Evolutionary conservation across 2,888 invertebrate genomes (phyloP).

Genomic region (Pseudoips prasinana): DNA sequence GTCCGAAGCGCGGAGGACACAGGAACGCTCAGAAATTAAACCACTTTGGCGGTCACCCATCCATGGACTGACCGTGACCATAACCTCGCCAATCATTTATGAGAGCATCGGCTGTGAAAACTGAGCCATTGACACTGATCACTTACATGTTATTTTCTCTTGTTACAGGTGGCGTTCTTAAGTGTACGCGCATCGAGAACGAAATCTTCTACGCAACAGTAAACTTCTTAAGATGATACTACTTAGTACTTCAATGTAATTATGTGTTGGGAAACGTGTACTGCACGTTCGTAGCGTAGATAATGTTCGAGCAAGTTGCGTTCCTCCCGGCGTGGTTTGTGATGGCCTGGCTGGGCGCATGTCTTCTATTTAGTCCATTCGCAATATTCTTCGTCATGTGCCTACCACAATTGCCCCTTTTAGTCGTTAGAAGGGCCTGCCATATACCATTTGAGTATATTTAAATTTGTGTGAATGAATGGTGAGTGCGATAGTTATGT

Average conservation of each 20-base stretch:
- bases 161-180: conserved; percentile 78
- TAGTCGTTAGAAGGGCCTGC: conserved; percentile 84
- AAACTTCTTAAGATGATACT: conserved; percentile 32
- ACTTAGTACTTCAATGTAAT: conserved; percentile 44
- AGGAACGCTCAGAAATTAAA: too few relatives aligned
- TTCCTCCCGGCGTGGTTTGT: conserved; percentile 81
- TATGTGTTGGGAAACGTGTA: conserved; percentile 45
- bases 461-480: conserved; percentile 44
- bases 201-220: conserved; percentile 35
- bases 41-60: too few relatives aligned
- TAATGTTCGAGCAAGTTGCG: conserved; percentile 69
- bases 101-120: too few relatives aligned
- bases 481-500: conserved; percentile 33
- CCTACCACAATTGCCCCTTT: conserved; percentile 86
- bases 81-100: too few relatives aligned
- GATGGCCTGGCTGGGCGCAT: conserved; percentile 83
- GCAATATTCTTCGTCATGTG: conserved; percentile 85
- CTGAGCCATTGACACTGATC: too few relatives aligned
- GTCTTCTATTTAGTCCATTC: conserved; percentile 85
- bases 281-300: conserved; percentile 35
- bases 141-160: conserved; percentile 23
- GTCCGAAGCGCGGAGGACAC: too few relatives aligned
- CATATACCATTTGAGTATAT: conserved; percentile 86
- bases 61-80: too few relatives aligned
- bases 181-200: conserved; percentile 47